A percentile compares a stretch with the other conserved stretches of the same genome.
Evolutionary conservation across 2,797 vertebrate species (phyloP).

Genomic region (Sparidentex hasta): DNA sequence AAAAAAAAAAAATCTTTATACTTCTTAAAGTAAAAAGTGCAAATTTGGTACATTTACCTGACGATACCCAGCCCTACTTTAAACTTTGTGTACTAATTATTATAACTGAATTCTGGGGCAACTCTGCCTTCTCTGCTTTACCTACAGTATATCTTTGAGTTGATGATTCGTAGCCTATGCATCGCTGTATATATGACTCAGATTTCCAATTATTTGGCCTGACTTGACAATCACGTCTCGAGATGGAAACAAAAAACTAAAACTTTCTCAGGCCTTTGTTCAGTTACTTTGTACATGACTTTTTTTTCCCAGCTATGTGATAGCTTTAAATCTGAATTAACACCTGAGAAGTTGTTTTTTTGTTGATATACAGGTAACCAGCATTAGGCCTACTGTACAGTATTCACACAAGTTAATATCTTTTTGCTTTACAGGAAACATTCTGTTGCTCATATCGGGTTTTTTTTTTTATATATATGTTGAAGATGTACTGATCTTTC

Average conservation of each 20-base stretch:
- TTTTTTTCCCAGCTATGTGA: conserved; percentile 48
- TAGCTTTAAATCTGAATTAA: conserved; percentile 63
- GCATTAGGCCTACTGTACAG: conserved; percentile 52
- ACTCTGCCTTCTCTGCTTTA: conserved; percentile 36
- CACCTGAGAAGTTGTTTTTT: conserved; percentile 22
- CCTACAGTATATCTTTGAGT: conserved; percentile 13
- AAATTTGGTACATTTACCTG: neutral
- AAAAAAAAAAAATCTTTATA: conserved; percentile 2
- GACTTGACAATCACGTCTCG: conserved; percentile 75
- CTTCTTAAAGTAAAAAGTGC: conserved; percentile 16
- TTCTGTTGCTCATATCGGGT: conserved; percentile 41
- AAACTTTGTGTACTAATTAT: conserved; percentile 29
- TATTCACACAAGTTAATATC: conserved; percentile 39
- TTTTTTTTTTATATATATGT: conserved; percentile 26
- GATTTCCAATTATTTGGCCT: conserved; percentile 50
- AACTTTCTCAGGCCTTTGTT: conserved; percentile 53
- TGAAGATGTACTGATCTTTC: conserved; percentile 9
- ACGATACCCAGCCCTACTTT: conserved; percentile 18
- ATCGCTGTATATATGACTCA: conserved; percentile 52
- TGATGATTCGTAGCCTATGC: conserved; percentile 52
- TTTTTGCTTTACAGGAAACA: conserved; percentile 59
- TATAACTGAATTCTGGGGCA: conserved; percentile 21
- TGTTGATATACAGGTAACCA: conserved; percentile 43
- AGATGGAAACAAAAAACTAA: conserved; percentile 45
- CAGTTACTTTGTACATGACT: conserved; percentile 27